These are phyloP conservation scores for Sorex fumeus DNA, from an alignment of 2,113 vertebrate species.

Conservation along the genomic window DNA sequence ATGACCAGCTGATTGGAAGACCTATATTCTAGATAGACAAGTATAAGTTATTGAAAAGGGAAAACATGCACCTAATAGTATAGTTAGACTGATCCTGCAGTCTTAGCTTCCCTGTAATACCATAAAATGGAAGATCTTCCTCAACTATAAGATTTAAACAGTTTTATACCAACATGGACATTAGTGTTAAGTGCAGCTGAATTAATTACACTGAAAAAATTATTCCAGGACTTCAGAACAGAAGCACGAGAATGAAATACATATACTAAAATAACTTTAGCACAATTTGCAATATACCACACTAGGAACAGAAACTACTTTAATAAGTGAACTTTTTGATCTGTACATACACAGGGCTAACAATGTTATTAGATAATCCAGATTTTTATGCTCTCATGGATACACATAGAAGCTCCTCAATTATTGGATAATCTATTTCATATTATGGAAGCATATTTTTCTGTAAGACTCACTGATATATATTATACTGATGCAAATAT, in stretches of 20 bases:
- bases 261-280: slow-evolving; percentile 86
- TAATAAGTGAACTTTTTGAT: slow-evolving; percentile 86
- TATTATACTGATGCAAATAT: slow-evolving; percentile 88
- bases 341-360: slow-evolving; percentile 87
- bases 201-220: slow-evolving; percentile 74
- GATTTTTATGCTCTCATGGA: slow-evolving; percentile 87
- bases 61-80: slow-evolving; percentile 88
- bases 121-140: slow-evolving; percentile 88
- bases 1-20: slow-evolving; percentile 93
- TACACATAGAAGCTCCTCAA: slow-evolving; percentile 87
- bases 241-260: slow-evolving; percentile 78
- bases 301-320: slow-evolving; percentile 87
- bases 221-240: slow-evolving; percentile 88
- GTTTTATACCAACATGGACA: slow-evolving; percentile 84
- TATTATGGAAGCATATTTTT: slow-evolving; percentile 90
- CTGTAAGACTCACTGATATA: slow-evolving; percentile 87
- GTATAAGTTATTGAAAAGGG: slow-evolving; percentile 91
- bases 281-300: slow-evolving; percentile 86
- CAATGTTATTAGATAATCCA: slow-evolving; percentile 86
- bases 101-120: slow-evolving; percentile 89
- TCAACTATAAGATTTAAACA: slow-evolving; percentile 81
- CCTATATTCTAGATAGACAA: slow-evolving; percentile 92
- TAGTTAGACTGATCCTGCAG: slow-evolving; percentile 96
- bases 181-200: slow-evolving; percentile 91
- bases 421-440: slow-evolving; percentile 88